Evolutionary conservation across 2,113 vertebrate species (phyloP).

Genomic region (Myotis yumanensis): DNA sequence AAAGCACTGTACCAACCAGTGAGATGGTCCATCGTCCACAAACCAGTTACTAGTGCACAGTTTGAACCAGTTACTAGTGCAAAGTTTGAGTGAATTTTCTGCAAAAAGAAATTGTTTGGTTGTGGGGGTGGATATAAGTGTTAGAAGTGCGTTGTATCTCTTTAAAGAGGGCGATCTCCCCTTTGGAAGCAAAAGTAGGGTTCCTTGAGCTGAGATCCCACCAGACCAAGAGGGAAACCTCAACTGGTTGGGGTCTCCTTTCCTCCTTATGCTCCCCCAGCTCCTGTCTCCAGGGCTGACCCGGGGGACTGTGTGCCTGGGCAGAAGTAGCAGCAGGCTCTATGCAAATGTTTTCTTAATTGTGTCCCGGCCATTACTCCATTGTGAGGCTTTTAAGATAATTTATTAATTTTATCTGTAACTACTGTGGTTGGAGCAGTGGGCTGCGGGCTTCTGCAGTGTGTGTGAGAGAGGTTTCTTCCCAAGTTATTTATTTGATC

Average conservation of each 20-base stretch:
- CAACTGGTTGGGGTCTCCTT: accelerated
- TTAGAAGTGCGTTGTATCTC: background rate
- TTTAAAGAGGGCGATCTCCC: background rate
- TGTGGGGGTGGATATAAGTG: background rate
- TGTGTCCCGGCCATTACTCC: constrained; percentile 68
- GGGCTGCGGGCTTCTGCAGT: background rate
- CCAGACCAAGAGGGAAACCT: background rate
- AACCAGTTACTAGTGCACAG: background rate
- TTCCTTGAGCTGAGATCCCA: background rate
- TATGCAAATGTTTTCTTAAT: constrained; percentile 73
- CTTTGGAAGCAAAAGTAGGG: background rate
- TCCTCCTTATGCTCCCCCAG: background rate
- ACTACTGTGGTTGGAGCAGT: constrained; percentile 68
- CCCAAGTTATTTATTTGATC: constrained; percentile 86
- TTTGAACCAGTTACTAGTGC: background rate
- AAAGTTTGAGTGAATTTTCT: background rate
- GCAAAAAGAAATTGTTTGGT: background rate
- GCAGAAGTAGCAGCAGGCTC: background rate
- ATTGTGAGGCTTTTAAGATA: constrained; percentile 72
- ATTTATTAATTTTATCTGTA: constrained; percentile 79
- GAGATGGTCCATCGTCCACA: background rate
- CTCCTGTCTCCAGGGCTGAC: background rate
- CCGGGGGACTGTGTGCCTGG: background rate
- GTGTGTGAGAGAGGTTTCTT: constrained; percentile 76
- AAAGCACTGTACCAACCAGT: background rate